These are phyloP conservation scores for Campoplex nolae DNA, from an alignment of 2,888 invertebrate genomes.

Conservation along the genomic window DNA sequence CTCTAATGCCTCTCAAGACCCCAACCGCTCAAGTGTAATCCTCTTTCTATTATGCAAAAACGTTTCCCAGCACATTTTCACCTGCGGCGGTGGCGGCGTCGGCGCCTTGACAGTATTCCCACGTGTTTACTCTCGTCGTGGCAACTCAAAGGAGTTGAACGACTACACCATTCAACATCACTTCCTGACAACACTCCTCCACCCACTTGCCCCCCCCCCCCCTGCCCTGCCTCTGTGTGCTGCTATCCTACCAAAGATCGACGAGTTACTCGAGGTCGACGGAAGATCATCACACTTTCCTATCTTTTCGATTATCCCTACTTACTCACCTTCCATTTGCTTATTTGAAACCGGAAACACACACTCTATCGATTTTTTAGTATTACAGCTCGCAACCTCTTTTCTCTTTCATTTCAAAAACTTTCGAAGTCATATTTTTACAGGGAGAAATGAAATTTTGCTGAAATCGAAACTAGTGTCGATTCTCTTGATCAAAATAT, in stretches of 20 bases:
- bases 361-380: not conserved
- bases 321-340: not conserved
- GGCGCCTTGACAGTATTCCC: slow-evolving; percentile 80
- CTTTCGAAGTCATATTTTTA: too few relatives aligned
- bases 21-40: slow-evolving; percentile 60
- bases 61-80: slow-evolving; percentile 77
- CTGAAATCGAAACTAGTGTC: too few relatives aligned
- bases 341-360: not conserved
- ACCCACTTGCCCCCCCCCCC: slow-evolving; percentile 68
- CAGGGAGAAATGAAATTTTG: too few relatives aligned
- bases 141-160: slow-evolving; percentile 75
- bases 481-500: too few relatives aligned
- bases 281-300: slow-evolving; percentile 66
- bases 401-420: too few relatives aligned
- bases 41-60: slow-evolving; percentile 62
- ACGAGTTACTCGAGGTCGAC: slow-evolving; percentile 69
- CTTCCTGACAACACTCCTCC: slow-evolving; percentile 67
- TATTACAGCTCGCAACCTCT: not conserved
- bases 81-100: slow-evolving; percentile 73
- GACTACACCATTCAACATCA: slow-evolving; percentile 73
- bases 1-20: slow-evolving; percentile 43
- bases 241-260: slow-evolving; percentile 63
- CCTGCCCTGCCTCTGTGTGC: slow-evolving; percentile 51
- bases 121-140: slow-evolving; percentile 83
- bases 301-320: slow-evolving; percentile 33